These are phyloP conservation scores for Margarornis squamiger DNA, from an alignment of 2,797 vertebrate species.

Conservation along the genomic window DNA sequence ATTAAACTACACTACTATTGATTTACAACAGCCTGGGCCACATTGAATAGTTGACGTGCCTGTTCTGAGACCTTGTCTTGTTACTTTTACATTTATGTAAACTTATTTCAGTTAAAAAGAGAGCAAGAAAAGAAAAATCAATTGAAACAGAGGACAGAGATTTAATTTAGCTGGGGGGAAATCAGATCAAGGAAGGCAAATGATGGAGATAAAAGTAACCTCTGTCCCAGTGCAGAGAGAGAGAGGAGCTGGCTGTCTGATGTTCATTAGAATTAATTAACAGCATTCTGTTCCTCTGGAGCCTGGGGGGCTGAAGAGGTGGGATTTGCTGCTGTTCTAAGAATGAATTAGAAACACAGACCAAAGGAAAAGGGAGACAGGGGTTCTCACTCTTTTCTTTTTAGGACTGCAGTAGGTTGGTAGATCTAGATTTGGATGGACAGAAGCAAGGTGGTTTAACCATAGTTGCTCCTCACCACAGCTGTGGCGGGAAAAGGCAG, in stretches of 20 bases:
- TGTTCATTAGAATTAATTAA: constrained; percentile 64
- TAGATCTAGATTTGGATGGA: background rate
- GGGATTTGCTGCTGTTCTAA: constrained; percentile 9
- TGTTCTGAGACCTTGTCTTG: constrained; percentile 8
- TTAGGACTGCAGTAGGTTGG: background rate
- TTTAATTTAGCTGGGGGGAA: constrained; percentile 65
- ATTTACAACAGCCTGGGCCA: background rate
- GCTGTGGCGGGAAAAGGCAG: background rate
- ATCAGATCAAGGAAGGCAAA: constrained; percentile 61
- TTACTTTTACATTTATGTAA: constrained; percentile 55
- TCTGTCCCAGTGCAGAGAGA: background rate
- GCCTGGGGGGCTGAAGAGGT: background rate
- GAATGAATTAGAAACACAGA: background rate
- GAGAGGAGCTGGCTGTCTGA: background rate
- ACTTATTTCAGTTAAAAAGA: constrained; percentile 60
- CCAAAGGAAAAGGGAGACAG: background rate
- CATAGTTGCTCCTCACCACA: background rate
- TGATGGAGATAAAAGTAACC: constrained; percentile 61
- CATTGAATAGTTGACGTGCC: background rate
- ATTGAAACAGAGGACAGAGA: constrained; percentile 58
- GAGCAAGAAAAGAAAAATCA: constrained; percentile 51
- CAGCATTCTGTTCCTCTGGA: background rate
- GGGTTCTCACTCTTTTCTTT: background rate
- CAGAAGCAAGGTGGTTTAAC: background rate
- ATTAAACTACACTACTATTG: constrained; percentile 14